These are phyloP conservation scores for Eilema caniola DNA, from an alignment of 2,888 invertebrate species.

Conservation along the genomic window DNA sequence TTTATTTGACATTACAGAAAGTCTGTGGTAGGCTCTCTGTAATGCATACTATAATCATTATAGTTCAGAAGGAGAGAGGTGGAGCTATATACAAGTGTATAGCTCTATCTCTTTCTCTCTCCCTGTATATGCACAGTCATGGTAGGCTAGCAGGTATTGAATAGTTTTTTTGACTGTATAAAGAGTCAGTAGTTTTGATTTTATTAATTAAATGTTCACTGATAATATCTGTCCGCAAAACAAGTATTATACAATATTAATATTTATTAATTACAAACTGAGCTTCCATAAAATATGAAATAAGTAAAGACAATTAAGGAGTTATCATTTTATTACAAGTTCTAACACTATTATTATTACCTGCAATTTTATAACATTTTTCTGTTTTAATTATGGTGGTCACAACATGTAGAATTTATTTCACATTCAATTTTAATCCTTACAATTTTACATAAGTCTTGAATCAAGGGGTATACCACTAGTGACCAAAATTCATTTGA, in stretches of 20 bases:
- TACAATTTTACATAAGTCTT: too few species aligned
- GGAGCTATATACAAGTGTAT: too few species aligned
- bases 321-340: constrained; percentile 28
- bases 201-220: not conserved
- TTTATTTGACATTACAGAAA: constrained; percentile 9
- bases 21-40: too few species aligned
- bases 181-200: not conserved
- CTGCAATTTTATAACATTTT: not conserved
- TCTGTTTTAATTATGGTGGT: not conserved
- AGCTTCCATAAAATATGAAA: constrained; percentile 55
- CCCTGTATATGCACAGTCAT: too few species aligned
- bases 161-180: constrained; percentile 18
- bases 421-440: not conserved
- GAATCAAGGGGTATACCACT: too few species aligned
- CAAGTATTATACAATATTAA: constrained; percentile 12
- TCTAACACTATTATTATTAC: constrained; percentile 30
- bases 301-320: constrained; percentile 35
- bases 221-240: not conserved
- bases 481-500: too few species aligned
- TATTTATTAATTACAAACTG: constrained; percentile 24
- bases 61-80: too few species aligned
- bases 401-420: too few species aligned
- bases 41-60: too few species aligned
- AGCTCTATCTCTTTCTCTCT: too few species aligned
- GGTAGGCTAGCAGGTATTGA: constrained; percentile 27